Evolutionary conservation across 92 coral and sea anemone genomes (phyloP).

Genomic region (Umimayanthus chanpuru): DNA sequence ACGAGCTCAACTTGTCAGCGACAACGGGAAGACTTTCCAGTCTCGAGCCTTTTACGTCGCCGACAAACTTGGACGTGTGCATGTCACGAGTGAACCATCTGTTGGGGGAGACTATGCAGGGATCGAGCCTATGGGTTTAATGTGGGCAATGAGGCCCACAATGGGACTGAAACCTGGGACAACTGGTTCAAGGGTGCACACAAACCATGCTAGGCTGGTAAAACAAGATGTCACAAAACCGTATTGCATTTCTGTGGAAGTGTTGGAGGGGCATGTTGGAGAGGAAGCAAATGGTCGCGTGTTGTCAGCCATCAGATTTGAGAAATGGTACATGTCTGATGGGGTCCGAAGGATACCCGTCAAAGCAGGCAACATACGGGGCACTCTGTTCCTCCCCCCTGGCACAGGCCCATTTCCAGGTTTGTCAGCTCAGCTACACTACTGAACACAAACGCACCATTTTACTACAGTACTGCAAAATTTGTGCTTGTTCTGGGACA

Average conservation of each 20-base stretch:
- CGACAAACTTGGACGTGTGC: neutral
- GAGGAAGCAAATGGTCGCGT: conserved; percentile 9
- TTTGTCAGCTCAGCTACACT: neutral
- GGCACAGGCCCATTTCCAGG: conserved; percentile 59
- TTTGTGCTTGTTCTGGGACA: no score
- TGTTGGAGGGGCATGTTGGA: conserved; percentile 59
- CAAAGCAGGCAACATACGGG: conserved; percentile 50
- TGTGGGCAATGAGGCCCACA: conserved; percentile 69
- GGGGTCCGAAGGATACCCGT: conserved; percentile 57
- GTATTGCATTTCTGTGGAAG: conserved; percentile 56
- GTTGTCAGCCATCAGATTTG: conserved; percentile 34
- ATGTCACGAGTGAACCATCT: conserved; percentile 16
- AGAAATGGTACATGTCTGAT: conserved; percentile 55
- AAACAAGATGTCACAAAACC: conserved; percentile 75
- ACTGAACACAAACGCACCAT: no score
- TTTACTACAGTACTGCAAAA: no score
- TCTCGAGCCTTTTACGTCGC: conserved; percentile 16
- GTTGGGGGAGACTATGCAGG: conserved; percentile 26
- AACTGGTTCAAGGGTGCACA: conserved; percentile 31
- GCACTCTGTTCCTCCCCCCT: conserved; percentile 55
- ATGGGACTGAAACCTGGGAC: conserved; percentile 51
- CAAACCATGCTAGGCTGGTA: conserved; percentile 52
- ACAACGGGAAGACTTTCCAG: neutral
- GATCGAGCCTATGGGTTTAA: conserved; percentile 62
- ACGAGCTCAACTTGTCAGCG: conserved; percentile 26